Conservation (phyloP, 2,113 vertebrate genomes). For the Diadophis punctatus region DNA sequence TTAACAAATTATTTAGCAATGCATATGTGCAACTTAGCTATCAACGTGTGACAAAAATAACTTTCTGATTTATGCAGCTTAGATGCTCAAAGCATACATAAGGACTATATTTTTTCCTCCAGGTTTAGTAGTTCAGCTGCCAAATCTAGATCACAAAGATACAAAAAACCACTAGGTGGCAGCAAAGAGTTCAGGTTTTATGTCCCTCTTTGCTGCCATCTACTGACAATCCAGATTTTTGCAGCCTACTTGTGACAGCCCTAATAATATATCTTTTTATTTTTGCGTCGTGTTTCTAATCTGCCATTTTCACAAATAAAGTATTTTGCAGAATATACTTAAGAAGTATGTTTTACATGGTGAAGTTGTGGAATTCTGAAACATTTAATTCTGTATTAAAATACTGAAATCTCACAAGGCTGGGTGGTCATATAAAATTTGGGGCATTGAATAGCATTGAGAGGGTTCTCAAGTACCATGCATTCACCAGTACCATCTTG, state of each 20-base stretch:
- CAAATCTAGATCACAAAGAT: neutral
- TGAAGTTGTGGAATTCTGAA: neutral
- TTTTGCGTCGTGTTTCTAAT: neutral
- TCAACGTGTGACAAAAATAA: neutral
- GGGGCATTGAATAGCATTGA: neutral
- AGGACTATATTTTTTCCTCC: neutral
- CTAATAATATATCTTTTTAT: neutral
- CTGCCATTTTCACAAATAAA: neutral
- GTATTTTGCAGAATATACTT: neutral
- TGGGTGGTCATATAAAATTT: neutral
- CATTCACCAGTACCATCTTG: neutral
- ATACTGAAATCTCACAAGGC: neutral
- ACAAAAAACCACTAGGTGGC: neutral
- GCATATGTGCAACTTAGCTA: neutral
- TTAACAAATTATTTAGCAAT: neutral
- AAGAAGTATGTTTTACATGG: neutral
- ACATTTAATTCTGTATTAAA: neutral
- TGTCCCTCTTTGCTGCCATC: neutral
- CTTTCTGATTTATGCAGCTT: neutral
- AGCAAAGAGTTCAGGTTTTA: neutral
- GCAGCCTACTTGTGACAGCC: neutral
- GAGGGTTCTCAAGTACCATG: neutral
- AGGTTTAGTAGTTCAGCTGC: neutral
- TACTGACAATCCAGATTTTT: neutral
- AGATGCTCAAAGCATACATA: neutral